Conservation (phyloP, 1,140 invertebrate genomes). For the Dryas iulia region DNA sequence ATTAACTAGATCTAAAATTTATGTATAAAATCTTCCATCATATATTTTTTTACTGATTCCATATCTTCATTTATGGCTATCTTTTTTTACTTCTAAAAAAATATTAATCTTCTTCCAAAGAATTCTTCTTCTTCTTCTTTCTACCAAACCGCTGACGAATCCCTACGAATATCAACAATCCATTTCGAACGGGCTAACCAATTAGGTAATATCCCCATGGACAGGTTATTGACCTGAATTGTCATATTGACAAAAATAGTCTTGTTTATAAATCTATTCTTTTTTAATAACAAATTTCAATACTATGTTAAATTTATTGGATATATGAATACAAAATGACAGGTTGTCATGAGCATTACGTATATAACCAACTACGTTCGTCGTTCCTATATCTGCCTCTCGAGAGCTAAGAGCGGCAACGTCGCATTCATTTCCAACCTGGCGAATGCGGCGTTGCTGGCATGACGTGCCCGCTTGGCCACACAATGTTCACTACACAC, state of each 20-base stretch:
- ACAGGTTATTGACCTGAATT: background rate
- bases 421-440: constrained; percentile 32
- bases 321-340: background rate
- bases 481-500: too few relatives aligned
- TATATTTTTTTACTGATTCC: background rate
- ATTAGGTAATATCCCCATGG: background rate
- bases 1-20: too few relatives aligned
- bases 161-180: background rate
- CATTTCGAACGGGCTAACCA: background rate
- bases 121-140: background rate
- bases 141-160: background rate
- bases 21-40: background rate
- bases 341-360: constrained; percentile 21
- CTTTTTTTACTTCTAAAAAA: too few relatives aligned
- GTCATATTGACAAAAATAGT: background rate
- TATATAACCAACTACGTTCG: constrained; percentile 26
- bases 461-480: constrained; percentile 26
- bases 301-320: background rate
- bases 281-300: background rate
- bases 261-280: background rate
- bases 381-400: constrained; percentile 28
- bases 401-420: constrained; percentile 35
- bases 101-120: background rate
- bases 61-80: too few relatives aligned
- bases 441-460: constrained; percentile 35